These are phyloP conservation scores for Lophotriccus pileatus DNA, from an alignment of 2,797 vertebrate species.

Conservation along the genomic window DNA sequence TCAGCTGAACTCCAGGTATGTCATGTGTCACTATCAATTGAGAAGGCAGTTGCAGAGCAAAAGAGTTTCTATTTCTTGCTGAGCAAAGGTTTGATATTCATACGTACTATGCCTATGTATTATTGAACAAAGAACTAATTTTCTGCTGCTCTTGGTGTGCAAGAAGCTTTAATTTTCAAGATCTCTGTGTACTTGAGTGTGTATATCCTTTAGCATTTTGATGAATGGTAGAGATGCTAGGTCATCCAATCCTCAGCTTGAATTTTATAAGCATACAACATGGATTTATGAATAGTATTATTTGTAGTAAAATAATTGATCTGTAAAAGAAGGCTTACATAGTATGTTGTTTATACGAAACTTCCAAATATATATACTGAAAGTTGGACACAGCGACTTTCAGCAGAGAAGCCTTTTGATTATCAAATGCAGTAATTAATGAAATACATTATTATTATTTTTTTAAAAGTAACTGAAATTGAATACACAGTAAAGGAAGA, in stretches of 20 bases:
- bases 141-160: neutral
- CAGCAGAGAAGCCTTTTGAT: neutral
- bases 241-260: neutral
- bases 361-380: neutral
- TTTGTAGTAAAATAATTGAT: neutral
- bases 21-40: neutral
- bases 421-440: neutral
- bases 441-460: neutral
- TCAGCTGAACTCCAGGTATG: neutral
- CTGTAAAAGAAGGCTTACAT: neutral
- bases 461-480: neutral
- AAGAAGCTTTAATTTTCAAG: neutral
- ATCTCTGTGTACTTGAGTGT: neutral
- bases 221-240: neutral
- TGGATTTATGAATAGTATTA: neutral
- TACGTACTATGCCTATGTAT: neutral
- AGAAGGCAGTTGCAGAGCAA: neutral
- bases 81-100: neutral
- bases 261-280: neutral
- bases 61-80: neutral
- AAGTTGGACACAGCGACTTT: neutral
- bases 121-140: neutral
- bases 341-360: neutral
- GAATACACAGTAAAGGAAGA: neutral
- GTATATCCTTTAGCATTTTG: neutral